Base-by-base conservation (phyloP, 2,113 vertebrate species). In the Macquaria australasica region DNA sequence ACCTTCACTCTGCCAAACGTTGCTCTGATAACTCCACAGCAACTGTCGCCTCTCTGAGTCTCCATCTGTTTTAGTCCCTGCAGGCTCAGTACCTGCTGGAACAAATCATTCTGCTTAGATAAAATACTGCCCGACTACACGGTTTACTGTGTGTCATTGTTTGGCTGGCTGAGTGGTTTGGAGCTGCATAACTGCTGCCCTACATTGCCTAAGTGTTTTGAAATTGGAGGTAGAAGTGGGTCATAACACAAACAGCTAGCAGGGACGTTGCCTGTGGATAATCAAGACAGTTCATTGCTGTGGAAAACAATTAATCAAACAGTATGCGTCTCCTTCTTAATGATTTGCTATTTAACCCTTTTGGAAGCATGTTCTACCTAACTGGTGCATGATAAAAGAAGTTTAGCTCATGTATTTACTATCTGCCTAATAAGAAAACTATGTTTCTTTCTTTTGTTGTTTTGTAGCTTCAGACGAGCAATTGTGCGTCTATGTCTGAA, bases 211-310 rank as follows among this genome's bases (percentile, higher is more conserved):
- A 84, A 89, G 77, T 88, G 90, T 88, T 91, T 88, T 80, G 86
- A 90, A 90, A 88, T 81, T 81, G 82, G 77, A 91, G 62, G 86
- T 81, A 86, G 84, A 93, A 92, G 80, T 92, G 86, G 92, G 92
- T 94, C 92, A 93, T 14, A 89, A 87, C 81, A 84, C 83, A 87
- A 89, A 82, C 85, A 89, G 81, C 34, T 25, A 75, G 73, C 78
- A 15, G 83, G 69, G 63, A 87, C 0, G 20, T 51, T 51, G 92
- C 81, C 84, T 73, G 89, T 77, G 77, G 62, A 86, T 83, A 88
- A 91, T 88, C 73, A 82, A 89, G 77, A 70, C 63, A 21, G 56
- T 68, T 77, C 73, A 64, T 71, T 74, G 74, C 72, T 55, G 64
- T 73, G 84, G 56, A 86, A 69, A 80, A 63, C 75, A 73, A 90